These are phyloP conservation scores for Cheilosia impressa DNA, from an alignment of 2,888 invertebrate species.

Conservation along the genomic window DNA sequence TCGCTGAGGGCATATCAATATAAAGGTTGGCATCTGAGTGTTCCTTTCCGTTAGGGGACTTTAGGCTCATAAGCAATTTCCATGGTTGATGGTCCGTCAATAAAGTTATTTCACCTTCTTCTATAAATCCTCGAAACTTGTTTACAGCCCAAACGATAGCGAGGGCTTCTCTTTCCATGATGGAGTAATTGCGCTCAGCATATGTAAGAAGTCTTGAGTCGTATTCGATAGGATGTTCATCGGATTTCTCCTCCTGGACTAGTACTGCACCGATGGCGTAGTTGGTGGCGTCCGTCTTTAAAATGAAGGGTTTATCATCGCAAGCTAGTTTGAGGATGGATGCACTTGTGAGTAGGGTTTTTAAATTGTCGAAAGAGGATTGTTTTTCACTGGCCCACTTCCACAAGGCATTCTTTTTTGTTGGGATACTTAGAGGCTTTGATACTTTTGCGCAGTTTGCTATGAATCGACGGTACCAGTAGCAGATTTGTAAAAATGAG, in stretches of 20 bases:
- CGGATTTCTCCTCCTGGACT: not conserved
- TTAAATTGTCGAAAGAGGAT: not conserved
- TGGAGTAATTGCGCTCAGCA: not conserved
- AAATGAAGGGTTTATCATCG: not conserved
- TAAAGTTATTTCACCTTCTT: not conserved
- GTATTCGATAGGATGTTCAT: not conserved
- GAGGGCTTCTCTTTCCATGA: too few species aligned
- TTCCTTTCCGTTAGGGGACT: not conserved
- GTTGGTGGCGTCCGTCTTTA: not conserved
- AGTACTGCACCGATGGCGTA: not conserved
- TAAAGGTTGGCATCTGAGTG: too few species aligned
- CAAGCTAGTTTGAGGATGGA: not conserved
- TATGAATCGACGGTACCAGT: too few species aligned
- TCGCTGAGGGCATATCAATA: not conserved
- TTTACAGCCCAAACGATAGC: not conserved
- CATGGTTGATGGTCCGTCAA: not conserved
- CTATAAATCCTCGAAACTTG: not conserved
- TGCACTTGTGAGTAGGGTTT: not conserved
- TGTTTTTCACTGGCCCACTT: not conserved
- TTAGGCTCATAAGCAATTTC: not conserved
- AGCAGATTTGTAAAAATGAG: too few species aligned
- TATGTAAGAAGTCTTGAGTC: not conserved
- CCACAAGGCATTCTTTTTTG: not conserved
- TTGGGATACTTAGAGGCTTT: not conserved
- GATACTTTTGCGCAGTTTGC: not conserved